These are phyloP conservation scores for Agrochola lota DNA, from an alignment of 2,888 invertebrate genomes.

Conservation along the genomic window DNA sequence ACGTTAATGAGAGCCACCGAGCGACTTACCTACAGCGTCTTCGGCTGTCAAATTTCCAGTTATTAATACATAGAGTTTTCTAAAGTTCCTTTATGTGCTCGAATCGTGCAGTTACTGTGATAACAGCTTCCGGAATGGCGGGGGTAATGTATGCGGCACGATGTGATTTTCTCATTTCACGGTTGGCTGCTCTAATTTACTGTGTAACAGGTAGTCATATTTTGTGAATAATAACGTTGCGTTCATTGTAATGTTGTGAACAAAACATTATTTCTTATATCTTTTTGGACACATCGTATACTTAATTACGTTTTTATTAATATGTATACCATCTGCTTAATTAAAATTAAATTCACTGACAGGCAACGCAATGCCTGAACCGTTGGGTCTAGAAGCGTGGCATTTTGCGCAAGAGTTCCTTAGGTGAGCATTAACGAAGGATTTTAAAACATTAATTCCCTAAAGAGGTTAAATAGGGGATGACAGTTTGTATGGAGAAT, in stretches of 20 bases:
- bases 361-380: neutral
- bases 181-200: conserved; percentile 56
- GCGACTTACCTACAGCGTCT: conserved; percentile 25
- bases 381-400: too few species aligned
- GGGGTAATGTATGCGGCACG: conserved; percentile 51
- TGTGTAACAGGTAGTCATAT: conserved; percentile 68
- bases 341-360: neutral
- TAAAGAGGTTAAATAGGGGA: too few species aligned
- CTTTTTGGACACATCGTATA: conserved; percentile 30
- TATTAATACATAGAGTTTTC: conserved; percentile 55
- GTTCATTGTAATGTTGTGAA: conserved; percentile 60
- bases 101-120: conserved; percentile 45
- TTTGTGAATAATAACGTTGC: conserved; percentile 67
- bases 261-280: conserved; percentile 58
- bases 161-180: conserved; percentile 68
- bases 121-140: conserved; percentile 37
- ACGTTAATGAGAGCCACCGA: conserved; percentile 54
- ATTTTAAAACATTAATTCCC: too few species aligned
- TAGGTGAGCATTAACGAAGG: too few species aligned
- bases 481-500: too few species aligned
- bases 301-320: conserved; percentile 3
- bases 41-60: conserved; percentile 45
- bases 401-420: neutral
- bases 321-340: neutral
- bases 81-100: conserved; percentile 41